These are phyloP conservation scores for Asbolus verrucosus DNA, from an alignment of 1,140 invertebrate genomes.

Conservation along the genomic window DNA sequence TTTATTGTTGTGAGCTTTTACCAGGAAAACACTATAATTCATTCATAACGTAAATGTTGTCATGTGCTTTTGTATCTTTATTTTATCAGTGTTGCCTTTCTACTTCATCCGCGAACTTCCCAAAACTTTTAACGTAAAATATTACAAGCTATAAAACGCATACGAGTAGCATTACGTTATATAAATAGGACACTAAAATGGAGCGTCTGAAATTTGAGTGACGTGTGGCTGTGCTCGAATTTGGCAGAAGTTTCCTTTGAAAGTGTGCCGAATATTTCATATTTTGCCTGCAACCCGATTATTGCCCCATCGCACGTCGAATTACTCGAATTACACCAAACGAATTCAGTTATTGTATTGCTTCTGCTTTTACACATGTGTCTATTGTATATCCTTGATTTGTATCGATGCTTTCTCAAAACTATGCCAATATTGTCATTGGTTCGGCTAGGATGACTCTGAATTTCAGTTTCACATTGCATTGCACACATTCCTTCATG, in stretches of 20 bases:
- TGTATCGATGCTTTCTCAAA: conserved; percentile 39
- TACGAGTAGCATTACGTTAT: conserved; percentile 40
- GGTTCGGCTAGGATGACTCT: conserved; percentile 15
- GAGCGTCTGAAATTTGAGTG: conserved; percentile 35
- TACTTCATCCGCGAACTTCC: conserved; percentile 41
- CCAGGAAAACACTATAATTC: conserved; percentile 8
- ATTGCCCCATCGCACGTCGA: conserved; percentile 8
- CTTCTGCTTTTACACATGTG: conserved; percentile 12
- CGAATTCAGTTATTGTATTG: conserved; percentile 8
- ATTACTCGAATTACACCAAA: conserved; percentile 1
- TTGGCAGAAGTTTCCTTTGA: background rate
- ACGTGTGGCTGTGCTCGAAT: conserved; percentile 20
- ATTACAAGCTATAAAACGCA: conserved; percentile 44
- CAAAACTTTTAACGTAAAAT: conserved; percentile 45
- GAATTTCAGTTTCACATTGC: conserved; percentile 42
- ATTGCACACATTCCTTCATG: conserved; percentile 40
- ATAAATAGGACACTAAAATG: conserved; percentile 42
- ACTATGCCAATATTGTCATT: conserved; percentile 47
- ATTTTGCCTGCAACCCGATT: conserved; percentile 17
- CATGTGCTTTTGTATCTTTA: conserved; percentile 32
- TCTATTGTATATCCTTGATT: conserved; percentile 42
- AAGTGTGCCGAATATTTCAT: conserved; percentile 8
- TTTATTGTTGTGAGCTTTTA: conserved; percentile 5
- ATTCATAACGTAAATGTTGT: conserved; percentile 31
- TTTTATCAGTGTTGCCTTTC: conserved; percentile 41